Base-by-base conservation (phyloP, 2,113 vertebrate genomes). In the Corythoichthys haematopterus region DNA sequence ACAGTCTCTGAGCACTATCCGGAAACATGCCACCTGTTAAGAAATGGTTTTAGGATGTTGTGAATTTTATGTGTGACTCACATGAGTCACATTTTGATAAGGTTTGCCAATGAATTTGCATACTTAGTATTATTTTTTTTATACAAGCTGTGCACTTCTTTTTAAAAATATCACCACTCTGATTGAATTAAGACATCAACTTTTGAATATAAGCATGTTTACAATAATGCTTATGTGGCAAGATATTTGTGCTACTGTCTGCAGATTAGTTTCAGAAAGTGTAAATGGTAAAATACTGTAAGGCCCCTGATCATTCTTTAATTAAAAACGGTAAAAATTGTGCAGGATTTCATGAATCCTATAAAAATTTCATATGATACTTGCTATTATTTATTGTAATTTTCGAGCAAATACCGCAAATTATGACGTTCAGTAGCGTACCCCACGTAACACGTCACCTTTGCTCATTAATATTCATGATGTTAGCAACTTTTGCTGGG, bases 21-120 rank as follows among this genome's bases (percentile, higher is more conserved):
- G 83, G 71, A 82, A 84, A 83, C 65, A 52, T 73, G 61, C 53
- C 77, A 87, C 72, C 71, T 79, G 80, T 67, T 67, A 70, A 72
- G 65, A 75, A 57, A 78, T 51, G 33, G 60, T 55, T 45, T 66
- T 2, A 20, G 16, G 38, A 11, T 40, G 58, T 5, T 45, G 59
- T 45, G 3, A 45, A 61, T 20, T 5, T 28, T n/a, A 9, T 36
- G 4, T 3, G 2, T 28, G 59, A 2, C 37, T 3, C 65, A 45
- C 53, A 7, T 45, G 11, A 20, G 33, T 37, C 58, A 48, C 62
- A 70, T 56, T 28, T 50, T 20, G 46, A 71, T 3, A 52, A 12
- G 58, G 37, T 28, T 56, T 45, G 12, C 64, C 55, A 63, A 36
- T 45, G 58, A 56, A 40, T 60, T 63, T 56, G 10, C 7, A 15